Conservation (phyloP, 2,113 vertebrate species). For the Pachypanchax playfairii region DNA sequence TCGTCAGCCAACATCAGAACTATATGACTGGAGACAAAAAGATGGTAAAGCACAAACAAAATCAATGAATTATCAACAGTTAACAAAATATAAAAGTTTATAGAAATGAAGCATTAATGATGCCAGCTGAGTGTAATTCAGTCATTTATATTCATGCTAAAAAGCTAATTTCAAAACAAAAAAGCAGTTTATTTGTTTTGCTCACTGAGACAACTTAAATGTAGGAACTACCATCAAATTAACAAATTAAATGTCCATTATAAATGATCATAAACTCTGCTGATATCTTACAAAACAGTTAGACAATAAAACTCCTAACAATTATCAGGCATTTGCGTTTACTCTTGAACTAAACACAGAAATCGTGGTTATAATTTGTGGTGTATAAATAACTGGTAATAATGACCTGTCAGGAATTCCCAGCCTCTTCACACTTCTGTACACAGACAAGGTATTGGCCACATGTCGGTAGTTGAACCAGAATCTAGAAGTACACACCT, state of each 20-base stretch:
- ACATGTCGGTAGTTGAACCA: conserved; percentile 99
- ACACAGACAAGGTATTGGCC: conserved; percentile 95
- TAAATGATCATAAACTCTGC: not conserved
- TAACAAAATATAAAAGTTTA: not conserved
- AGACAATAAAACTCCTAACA: not conserved
- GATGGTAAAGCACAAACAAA: conserved; percentile 2
- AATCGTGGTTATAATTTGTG: no score
- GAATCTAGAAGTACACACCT: conserved; percentile 98
- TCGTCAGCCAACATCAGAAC: conserved; percentile 98
- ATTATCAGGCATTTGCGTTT: not conserved
- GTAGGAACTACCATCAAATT: not conserved
- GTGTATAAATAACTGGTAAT: no score
- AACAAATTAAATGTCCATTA: not conserved
- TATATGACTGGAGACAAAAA: conserved; percentile 84
- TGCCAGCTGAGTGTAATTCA: not conserved
- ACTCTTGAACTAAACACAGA: no score
- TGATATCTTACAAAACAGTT: not conserved
- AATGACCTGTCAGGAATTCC: conserved; percentile 98
- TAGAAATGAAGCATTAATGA: not conserved
- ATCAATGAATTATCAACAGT: not conserved
- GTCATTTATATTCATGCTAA: not conserved
- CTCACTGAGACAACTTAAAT: not conserved
- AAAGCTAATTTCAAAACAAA: not conserved
- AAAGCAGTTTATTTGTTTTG: no score
- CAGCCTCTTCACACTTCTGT: conserved; percentile 96